Conservation (phyloP, 2,113 vertebrate genomes). For the Cathartes aura region DNA sequence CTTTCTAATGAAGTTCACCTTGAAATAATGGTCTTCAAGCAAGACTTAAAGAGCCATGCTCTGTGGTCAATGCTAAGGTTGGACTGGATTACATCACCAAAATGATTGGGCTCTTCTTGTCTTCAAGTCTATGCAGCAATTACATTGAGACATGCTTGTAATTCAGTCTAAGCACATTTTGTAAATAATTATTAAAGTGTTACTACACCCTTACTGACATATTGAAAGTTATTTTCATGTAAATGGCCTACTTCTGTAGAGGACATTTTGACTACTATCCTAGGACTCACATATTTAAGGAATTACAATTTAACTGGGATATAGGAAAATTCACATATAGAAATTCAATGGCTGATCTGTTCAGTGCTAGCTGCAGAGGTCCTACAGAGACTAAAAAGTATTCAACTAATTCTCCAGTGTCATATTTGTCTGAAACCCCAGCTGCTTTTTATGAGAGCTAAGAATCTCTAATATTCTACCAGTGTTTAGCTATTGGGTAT, state of each 20-base stretch:
- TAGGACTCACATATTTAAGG: background rate
- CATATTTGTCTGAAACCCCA: background rate
- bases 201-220: background rate
- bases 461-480: constrained; percentile 4
- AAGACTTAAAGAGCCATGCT: background rate
- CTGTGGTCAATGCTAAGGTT: background rate
- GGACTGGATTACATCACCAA: background rate
- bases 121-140: background rate
- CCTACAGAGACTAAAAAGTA: background rate
- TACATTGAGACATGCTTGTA: background rate
- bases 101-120: background rate
- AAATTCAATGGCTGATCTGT: background rate
- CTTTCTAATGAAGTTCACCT: constrained; percentile 6
- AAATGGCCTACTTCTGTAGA: background rate
- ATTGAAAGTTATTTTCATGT: constrained; percentile 22
- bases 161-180: background rate
- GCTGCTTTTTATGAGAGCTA: background rate
- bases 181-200: constrained; percentile 16
- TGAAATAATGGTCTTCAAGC: background rate
- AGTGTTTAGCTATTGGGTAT: constrained; percentile 8
- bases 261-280: background rate
- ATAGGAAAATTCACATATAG: background rate
- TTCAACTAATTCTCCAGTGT: constrained; percentile 9
- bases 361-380: background rate
- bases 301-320: background rate